A percentile compares a stretch with the other conserved stretches of the same genome.
These are phyloP conservation scores for Campylomormyrus tamandua DNA, from an alignment of 2,113 vertebrate genomes.

Conservation along the genomic window DNA sequence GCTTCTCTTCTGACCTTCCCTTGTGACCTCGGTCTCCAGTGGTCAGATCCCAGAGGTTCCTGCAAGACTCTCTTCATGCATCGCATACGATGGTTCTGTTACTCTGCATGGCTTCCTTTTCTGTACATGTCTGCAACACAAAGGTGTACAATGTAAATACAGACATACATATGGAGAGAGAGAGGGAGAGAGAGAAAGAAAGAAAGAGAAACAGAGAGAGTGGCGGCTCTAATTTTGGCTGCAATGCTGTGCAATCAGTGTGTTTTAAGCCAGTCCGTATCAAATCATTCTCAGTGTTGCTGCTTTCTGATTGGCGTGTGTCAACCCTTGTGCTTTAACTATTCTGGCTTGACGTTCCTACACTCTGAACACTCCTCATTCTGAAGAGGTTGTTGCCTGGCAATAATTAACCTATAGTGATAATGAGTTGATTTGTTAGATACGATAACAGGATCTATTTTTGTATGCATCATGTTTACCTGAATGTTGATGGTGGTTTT, in stretches of 20 bases:
- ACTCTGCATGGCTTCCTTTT: slow-evolving; percentile 1
- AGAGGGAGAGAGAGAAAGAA: background rate
- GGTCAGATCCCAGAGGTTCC: background rate
- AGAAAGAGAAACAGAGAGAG: background rate
- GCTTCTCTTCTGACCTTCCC: background rate
- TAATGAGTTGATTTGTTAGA: slow-evolving; percentile 44
- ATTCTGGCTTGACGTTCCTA: slow-evolving; percentile 32
- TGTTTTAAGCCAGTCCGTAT: slow-evolving; percentile 4
- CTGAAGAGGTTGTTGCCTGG: slow-evolving; percentile 43
- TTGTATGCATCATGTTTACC: slow-evolving; percentile 70
- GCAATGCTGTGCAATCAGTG: background rate
- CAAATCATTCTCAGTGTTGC: slow-evolving; percentile 3
- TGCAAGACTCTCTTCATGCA: background rate
- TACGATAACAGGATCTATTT: slow-evolving; percentile 64
- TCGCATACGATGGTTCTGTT: background rate
- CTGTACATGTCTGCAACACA: background rate
- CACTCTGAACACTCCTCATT: slow-evolving; percentile 30
- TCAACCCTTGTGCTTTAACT: background rate
- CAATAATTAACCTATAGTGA: slow-evolving; percentile 55
- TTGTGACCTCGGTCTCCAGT: background rate
- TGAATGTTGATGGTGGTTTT: slow-evolving; percentile 59
- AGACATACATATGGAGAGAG: background rate
- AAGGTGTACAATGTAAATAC: background rate
- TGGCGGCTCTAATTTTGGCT: background rate
- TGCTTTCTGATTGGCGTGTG: background rate